Percentiles rank a stretch among this genome's conserved stretches.
Conservation (phyloP, 2,797 vertebrate species). For the Cossypha polioptera region DNA sequence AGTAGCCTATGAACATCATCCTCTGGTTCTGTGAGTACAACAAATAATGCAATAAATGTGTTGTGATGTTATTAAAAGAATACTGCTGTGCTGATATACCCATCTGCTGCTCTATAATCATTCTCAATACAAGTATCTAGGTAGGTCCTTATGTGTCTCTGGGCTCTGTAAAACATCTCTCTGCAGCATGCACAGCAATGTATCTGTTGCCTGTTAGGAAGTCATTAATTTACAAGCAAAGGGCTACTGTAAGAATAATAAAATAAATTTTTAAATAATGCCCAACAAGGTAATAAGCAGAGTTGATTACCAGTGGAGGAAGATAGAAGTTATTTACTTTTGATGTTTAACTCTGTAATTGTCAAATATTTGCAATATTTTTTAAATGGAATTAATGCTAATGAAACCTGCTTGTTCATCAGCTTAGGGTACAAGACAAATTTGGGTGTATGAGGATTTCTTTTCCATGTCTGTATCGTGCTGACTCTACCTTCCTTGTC, state of each 20-base stretch:
- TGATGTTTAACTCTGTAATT: not conserved
- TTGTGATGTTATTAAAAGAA: not conserved
- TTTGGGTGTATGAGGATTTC: not conserved
- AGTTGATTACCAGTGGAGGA: not conserved
- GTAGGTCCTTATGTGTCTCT: not conserved
- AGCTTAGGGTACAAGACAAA: not conserved
- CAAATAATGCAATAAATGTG: not conserved
- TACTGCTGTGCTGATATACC: not conserved
- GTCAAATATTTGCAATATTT: not conserved
- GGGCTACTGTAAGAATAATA: not conserved
- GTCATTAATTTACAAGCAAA: not conserved
- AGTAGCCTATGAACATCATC: not conserved
- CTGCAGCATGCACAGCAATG: not conserved
- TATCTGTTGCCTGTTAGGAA: not conserved
- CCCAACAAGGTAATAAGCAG: not conserved
- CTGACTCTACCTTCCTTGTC: not conserved
- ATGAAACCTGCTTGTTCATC: not conserved
- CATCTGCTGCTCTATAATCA: not conserved
- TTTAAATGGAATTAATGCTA: not conserved
- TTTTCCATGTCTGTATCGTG: not conserved
- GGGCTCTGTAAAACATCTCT: not conserved
- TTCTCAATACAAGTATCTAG: not conserved
- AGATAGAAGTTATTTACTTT: not conserved
- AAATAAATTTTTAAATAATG: not conserved
- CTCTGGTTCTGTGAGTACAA: not conserved